Evolutionary conservation across 2,797 vertebrate species (phyloP).

Genomic region (Acrossocheilus wenchowensis): DNA sequence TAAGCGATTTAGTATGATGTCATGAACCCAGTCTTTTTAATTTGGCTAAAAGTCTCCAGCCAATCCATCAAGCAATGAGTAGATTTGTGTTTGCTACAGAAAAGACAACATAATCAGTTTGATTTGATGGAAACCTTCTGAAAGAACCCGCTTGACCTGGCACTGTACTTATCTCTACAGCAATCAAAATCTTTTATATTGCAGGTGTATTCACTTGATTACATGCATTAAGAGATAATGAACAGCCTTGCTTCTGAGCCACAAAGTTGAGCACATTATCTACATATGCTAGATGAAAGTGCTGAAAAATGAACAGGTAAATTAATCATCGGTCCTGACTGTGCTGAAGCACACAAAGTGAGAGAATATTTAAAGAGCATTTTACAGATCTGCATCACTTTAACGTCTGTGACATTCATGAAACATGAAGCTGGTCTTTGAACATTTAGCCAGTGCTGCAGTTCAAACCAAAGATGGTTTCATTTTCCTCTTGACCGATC

Average conservation of each 20-base stretch:
- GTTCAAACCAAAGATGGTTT: conserved; percentile 11
- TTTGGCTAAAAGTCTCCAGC: conserved; percentile 13
- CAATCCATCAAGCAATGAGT: background rate
- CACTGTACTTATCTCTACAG: background rate
- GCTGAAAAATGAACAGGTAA: background rate
- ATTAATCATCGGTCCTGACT: background rate
- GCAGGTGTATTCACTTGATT: conserved; percentile 12
- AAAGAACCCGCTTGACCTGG: background rate
- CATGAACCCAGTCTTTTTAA: conserved; percentile 7
- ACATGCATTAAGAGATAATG: background rate
- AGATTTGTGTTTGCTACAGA: conserved; percentile 16
- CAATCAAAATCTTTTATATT: background rate
- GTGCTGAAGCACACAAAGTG: conserved; percentile 8
- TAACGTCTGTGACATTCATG: background rate
- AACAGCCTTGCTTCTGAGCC: background rate
- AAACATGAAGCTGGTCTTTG: background rate
- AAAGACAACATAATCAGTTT: conserved; percentile 2
- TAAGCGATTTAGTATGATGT: background rate
- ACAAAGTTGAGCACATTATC: background rate
- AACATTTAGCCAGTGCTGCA: conserved; percentile 1
- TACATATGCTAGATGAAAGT: conserved; percentile 10
- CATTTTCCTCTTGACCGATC: conserved; percentile 22
- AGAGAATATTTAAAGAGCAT: background rate
- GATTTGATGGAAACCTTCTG: conserved; percentile 23
- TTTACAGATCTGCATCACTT: background rate